Percentiles rank a stretch among this genome's conserved stretches.
These are phyloP conservation scores for Catonia carolina DNA, from an alignment of 2,888 invertebrate species.

Conservation along the genomic window DNA sequence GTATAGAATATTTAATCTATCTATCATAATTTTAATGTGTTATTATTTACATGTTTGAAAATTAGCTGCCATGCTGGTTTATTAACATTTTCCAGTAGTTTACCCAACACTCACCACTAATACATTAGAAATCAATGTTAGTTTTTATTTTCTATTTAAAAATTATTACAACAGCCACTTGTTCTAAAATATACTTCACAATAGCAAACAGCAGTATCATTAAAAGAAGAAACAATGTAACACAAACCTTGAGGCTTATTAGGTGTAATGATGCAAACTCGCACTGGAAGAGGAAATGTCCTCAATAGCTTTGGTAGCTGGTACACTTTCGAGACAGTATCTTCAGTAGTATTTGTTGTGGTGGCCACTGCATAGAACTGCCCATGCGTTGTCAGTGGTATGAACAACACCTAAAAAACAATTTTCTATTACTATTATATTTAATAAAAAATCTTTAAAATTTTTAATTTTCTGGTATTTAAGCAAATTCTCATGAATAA, in stretches of 20 bases:
- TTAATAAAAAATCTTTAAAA: not conserved
- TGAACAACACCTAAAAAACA: slow-evolving; percentile 43
- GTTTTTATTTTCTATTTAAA: too few relatives aligned
- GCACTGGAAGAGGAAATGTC: slow-evolving; percentile 46
- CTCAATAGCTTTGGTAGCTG: slow-evolving; percentile 47
- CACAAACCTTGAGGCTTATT: slow-evolving; percentile 32
- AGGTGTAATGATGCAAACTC: slow-evolving; percentile 46
- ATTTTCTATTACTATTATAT: not conserved
- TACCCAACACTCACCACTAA: too few relatives aligned
- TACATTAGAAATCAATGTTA: too few relatives aligned
- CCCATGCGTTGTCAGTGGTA: slow-evolving; percentile 47
- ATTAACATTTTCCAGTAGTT: too few relatives aligned
- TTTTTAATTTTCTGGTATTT: not conserved
- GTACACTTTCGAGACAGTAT: slow-evolving; percentile 44
- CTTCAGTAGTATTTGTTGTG: slow-evolving; percentile 40
- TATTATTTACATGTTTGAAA: too few relatives aligned
- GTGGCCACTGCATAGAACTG: slow-evolving; percentile 50
- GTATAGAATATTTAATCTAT: too few relatives aligned
- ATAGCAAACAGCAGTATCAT: too few relatives aligned
- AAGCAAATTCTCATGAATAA: not conserved
- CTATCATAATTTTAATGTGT: too few relatives aligned
- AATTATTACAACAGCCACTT: too few relatives aligned
- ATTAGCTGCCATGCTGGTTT: too few relatives aligned
- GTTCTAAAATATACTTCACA: too few relatives aligned
- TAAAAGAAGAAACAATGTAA: too few relatives aligned